A percentile compares a stretch with the other conserved stretches of the same genome.
Evolutionary conservation across 2,797 vertebrate species (phyloP).

Genomic region (Hozukius guyotensis): DNA sequence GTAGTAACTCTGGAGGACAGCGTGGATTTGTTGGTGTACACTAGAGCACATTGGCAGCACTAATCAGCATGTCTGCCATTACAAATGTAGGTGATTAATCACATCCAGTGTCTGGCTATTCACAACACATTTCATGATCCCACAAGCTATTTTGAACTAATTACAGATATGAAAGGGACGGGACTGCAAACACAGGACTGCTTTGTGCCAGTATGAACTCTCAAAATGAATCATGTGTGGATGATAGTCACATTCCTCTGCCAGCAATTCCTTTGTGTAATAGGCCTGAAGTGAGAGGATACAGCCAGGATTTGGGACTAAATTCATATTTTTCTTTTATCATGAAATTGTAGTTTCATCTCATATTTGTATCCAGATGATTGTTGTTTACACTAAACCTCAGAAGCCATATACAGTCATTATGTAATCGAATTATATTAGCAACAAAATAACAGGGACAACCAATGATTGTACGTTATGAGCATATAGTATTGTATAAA

Average conservation of each 20-base stretch:
- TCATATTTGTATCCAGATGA: background rate
- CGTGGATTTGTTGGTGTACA: constrained; percentile 18
- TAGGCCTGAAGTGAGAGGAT: background rate
- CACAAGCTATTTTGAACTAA: constrained; percentile 11
- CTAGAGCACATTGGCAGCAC: background rate
- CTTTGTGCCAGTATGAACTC: constrained; percentile 13
- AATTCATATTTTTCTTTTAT: background rate
- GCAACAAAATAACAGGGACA: constrained; percentile 25
- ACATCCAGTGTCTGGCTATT: background rate
- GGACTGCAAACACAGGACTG: constrained; percentile 9
- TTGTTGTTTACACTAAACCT: background rate
- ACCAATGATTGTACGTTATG: constrained; percentile 15
- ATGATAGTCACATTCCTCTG: background rate
- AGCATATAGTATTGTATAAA: background rate
- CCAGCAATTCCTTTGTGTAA: background rate
- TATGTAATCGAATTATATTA: constrained; percentile 7
- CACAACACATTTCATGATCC: constrained; percentile 17
- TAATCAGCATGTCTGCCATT: background rate
- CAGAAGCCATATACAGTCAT: constrained; percentile 43
- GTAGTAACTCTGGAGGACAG: constrained; percentile 23
- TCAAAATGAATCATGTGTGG: background rate
- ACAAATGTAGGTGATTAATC: constrained; percentile 1
- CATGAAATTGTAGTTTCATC: background rate
- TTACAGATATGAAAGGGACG: constrained; percentile 1
- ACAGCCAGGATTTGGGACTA: background rate